Base-by-base conservation (phyloP, 2,113 vertebrate genomes). In the Caranx melampygus region DNA sequence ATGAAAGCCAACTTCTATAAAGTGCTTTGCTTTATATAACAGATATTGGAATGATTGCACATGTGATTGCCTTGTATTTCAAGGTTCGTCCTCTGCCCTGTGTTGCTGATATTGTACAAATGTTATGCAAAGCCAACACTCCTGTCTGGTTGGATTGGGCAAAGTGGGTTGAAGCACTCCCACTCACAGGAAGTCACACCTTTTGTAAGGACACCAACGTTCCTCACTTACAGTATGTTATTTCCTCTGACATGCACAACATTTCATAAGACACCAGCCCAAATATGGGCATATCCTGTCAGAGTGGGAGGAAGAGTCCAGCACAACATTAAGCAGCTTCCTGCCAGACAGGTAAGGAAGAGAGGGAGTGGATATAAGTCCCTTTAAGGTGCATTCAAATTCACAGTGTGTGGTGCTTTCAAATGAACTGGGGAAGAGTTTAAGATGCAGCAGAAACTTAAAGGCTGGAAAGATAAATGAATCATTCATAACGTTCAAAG, bases 211-310 rank as follows among this genome's bases (percentile, higher is more conserved):
- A 81, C 40, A 54, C 18, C 54, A 26, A 60, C 75, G 62, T 42
- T 66, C 21, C 35, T 44, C 68, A 16, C 65, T 78, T 49, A 15
- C 26, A 14, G 16, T 4, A 47, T 51, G 40, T n/a, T 58, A 16
- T 84, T 89, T 85, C 81, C 80, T 81, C 51, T 57, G 55, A 65
- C 69, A 21, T 63, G 21, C 59, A 60, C 33, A 3, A 33, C 11
- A 75, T 89, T 88, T 85, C 91, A 68, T 75, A 84, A 87, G 58
- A 12, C 71, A 0, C 3, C 10, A 2, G 68, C n/a, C 88, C 87
- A 81, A 89, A 92, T 93, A 89, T 92, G 92, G 91, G 49, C 78
- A 89, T 37, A 68, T 91, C 88, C 92, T 88, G 73, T 67, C 14
- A 9, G 15, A 47, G 10, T 31, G 6, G 33, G 40, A 62, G 15